These are phyloP conservation scores for Pollenia labialis DNA, from an alignment of 2,888 invertebrate species.

Conservation along the genomic window DNA sequence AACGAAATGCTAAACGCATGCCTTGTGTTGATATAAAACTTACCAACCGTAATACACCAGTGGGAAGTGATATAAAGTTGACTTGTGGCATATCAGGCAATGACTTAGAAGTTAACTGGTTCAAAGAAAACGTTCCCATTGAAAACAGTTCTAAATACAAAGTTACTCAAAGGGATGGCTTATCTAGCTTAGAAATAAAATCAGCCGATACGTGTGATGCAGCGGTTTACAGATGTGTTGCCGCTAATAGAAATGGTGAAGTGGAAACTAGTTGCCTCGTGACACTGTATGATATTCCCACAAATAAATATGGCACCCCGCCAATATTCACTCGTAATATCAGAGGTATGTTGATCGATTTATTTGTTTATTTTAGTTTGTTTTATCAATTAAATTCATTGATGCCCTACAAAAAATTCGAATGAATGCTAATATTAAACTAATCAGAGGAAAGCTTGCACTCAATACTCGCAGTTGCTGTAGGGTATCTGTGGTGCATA, in stretches of 20 bases:
- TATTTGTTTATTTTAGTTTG: conserved; percentile 68
- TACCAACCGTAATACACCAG: conserved; percentile 90
- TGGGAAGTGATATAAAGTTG: conserved; percentile 90
- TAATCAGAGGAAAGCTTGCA: neutral
- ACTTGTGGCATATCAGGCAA: conserved; percentile 91
- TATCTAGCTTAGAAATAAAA: conserved; percentile 89
- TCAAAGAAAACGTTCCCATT: conserved; percentile 87
- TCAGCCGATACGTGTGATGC: conserved; percentile 88
- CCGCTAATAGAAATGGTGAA: conserved; percentile 86
- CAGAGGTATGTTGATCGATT: conserved; percentile 81
- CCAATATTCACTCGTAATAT: conserved; percentile 84
- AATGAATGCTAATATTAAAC: conserved; percentile 3
- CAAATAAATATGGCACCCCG: conserved; percentile 81
- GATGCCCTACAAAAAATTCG: conserved; percentile 58
- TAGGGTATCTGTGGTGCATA: conserved; percentile 47
- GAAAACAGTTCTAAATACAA: conserved; percentile 82
- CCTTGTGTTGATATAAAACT: conserved; percentile 86
- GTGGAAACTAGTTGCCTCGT: conserved; percentile 83
- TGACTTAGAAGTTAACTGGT: conserved; percentile 89
- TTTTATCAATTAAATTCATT: conserved; percentile 46
- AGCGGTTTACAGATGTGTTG: conserved; percentile 92
- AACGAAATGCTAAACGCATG: conserved; percentile 79
- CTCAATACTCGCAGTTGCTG: neutral
- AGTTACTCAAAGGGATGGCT: conserved; percentile 86
- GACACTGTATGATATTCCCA: conserved; percentile 83